Evolutionary conservation across 2,888 invertebrate genomes (phyloP), one percentile per base, ranked within the genome.

Genomic region (Drosophila dives): DNA sequence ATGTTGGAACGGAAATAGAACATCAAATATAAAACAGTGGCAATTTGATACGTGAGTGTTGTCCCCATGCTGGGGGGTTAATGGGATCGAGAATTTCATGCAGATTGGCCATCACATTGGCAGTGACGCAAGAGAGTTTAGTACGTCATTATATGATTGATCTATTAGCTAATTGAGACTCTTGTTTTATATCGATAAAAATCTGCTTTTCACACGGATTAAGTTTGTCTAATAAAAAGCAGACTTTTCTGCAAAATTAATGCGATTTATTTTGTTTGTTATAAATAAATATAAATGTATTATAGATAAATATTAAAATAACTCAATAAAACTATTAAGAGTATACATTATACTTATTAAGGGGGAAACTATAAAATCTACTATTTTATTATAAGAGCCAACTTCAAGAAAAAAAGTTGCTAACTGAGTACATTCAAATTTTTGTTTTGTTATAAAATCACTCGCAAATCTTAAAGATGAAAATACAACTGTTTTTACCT

Each of bases 1-100:
- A 71, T 75, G 85, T 86, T 85, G 85, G 89, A 85, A 90, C 90
- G 86, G 88, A 88, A 85, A 85, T 88, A 85, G 80, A 79, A 54
- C 49, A 51, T 64, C 15, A 48, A 48, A 26, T 20, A 45, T 50
- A 63, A 36, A 36, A 50, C 17, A 61, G 12, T 51, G 29, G 34
- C 64, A 72, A 67, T 53, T n/a, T 63, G 54, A 58, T 49, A 42
- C 34, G 51, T 77, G 29, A n/a, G 10, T 32, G 32, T 42, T 56
- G 73, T 79, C 77, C 32, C 81, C 64, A 66, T 72, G 77, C 78
- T 62, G 64, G n/a, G 69, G 72, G 87, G 89, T 87, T 87, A 89
- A 81, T 87, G 82, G 72, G 85, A 50, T 72, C 59, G 38, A 56
- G 17, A 32, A 20, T 34, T 70, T 48, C 29, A 36, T 36, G 20